A percentile compares a stretch with the other conserved stretches of the same genome.
These are phyloP conservation scores for Myotis planiceps DNA, from an alignment of 2,797 vertebrate species.

Conservation along the genomic window DNA sequence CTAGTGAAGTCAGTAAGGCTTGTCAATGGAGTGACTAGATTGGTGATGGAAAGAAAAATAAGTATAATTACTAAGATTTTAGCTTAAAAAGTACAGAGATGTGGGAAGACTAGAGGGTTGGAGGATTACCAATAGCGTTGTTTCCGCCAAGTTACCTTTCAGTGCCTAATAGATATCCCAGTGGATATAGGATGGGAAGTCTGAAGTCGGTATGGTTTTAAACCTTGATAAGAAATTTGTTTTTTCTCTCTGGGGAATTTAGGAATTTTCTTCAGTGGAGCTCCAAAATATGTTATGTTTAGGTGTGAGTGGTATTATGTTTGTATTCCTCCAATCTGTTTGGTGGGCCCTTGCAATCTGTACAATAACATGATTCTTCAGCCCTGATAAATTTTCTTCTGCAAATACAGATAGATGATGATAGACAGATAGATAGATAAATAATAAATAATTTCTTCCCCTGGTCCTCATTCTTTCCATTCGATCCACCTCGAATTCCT, in stretches of 20 bases:
- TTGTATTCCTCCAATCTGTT: no score
- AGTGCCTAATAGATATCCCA: not conserved
- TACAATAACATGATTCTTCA: no score
- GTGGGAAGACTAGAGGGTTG: no score
- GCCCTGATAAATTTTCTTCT: no score
- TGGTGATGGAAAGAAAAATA: not conserved
- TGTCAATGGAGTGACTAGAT: not conserved
- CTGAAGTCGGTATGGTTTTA: not conserved
- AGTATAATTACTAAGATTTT: not conserved
- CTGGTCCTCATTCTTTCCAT: no score
- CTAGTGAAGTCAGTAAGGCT: not conserved
- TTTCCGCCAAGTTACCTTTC: not conserved
- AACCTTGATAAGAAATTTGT: not conserved
- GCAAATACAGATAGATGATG: no score
- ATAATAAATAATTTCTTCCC: no score
- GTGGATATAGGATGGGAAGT: not conserved
- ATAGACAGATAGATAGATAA: no score
- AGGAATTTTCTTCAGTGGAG: not conserved
- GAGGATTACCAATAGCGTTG: not conserved
- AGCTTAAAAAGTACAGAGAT: not conserved
- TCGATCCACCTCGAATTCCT: no score
- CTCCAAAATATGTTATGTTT: not conserved
- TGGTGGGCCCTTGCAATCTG: no score
- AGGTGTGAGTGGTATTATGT: no score
- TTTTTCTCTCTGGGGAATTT: not conserved